Evolutionary conservation across 2,113 vertebrate genomes (phyloP), one percentile per base, ranked within the genome.

Genomic region (Scortum barcoo): DNA sequence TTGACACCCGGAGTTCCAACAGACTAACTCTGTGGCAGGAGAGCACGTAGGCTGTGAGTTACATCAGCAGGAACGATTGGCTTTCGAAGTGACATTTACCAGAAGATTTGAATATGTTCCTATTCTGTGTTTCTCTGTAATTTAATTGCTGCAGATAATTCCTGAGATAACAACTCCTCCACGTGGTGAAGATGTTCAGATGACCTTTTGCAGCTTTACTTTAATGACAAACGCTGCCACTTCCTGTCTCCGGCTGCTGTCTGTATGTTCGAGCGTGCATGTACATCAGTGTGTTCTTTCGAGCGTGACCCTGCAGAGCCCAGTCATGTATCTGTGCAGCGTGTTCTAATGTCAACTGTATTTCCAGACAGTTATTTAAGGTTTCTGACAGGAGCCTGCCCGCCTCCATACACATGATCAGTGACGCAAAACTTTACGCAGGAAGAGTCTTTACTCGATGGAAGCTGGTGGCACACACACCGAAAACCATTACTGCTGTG

Each of bases 131-230:
- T 63, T 80, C 62, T 81, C 10, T 2, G 22, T 74, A n/a, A n/a
- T 90, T 92, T 92, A 91, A 91, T 91, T 91, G 86, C 76, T 73
- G 50, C 7, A 17, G 78, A 83, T 90, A 81, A 78, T 74, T 75
- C 72, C 68, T 86, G 46, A 80, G 86, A 92, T 83, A 87, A 66
- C 82, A 85, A 76, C 80, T 81, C 84, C 58, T 76, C 69, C 57
- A 54, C 69, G 72, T 56, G 68, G 24, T 53, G 72, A 74, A 91
- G 80, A 67, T 79, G 68, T 72, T 83, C 50, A 57, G 50, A 72
- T 92, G 89, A 93, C 91, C 91, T 93, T 93, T 93, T 88, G 46
- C 76, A 66, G 77, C 63, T 65, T 81, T 44, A 20, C 56, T 69
- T 42, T 75, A 61, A 69, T 75, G 71, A 69, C 72, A 69, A 68